Percentiles rank a stretch among this genome's conserved stretches.
Conservation (phyloP, 2,888 invertebrate genomes). For the Tridacna crocea region DNA sequence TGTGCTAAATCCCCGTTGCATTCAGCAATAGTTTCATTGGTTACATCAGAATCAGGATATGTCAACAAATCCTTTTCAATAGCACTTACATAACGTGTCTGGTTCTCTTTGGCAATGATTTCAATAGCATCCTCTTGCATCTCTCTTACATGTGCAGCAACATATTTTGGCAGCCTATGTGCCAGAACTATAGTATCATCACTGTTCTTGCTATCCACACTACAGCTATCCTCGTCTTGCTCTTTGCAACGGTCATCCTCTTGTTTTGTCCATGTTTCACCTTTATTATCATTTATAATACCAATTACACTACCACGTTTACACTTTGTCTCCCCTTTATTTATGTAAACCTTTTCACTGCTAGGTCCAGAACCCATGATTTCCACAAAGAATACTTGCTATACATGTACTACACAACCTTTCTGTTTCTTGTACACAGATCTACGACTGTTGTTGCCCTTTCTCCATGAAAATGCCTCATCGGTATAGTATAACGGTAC, state of each 20-base stretch:
- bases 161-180: slow-evolving; percentile 20
- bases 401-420: no score
- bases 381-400: no score
- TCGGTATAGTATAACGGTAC: no score
- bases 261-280: not conserved
- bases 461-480: no score
- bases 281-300: not conserved
- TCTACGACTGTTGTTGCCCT: no score
- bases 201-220: slow-evolving; percentile 38
- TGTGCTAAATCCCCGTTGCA: not conserved
- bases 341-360: not conserved
- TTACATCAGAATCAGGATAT: not conserved
- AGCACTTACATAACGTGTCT: not conserved
- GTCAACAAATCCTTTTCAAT: not conserved
- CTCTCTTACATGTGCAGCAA: not conserved
- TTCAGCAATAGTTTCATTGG: not conserved
- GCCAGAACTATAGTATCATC: slow-evolving; percentile 37
- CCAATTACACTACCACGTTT: not conserved
- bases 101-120: slow-evolving; percentile 38
- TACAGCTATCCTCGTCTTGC: slow-evolving; percentile 31
- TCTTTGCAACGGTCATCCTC: not conserved
- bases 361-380: not conserved
- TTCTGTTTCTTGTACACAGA: no score
- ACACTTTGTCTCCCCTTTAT: not conserved
- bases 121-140: slow-evolving; percentile 35